A percentile compares a stretch with the other conserved stretches of the same genome.
Conservation (phyloP, 2,797 vertebrate species). For the Coendou prehensilis region DNA sequence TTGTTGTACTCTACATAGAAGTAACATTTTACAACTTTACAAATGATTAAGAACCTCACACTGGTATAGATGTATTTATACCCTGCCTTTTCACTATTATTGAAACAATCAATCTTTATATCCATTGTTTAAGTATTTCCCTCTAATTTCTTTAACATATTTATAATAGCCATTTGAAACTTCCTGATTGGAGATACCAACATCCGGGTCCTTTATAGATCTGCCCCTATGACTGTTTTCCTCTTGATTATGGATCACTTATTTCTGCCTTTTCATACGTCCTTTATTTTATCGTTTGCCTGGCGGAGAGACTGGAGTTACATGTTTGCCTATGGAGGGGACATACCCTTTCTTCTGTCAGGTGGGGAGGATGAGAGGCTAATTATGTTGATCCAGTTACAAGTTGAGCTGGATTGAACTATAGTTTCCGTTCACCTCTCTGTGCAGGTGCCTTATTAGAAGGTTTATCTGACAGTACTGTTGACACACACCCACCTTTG, state of each 20-base stretch:
- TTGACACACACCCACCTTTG: too few relatives aligned
- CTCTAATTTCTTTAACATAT: background rate
- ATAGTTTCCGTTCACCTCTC: background rate
- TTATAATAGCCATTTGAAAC: background rate
- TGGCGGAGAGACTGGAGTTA: background rate
- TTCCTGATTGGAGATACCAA: background rate
- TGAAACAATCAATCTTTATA: background rate
- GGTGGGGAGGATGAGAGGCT: background rate
- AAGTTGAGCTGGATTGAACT: background rate
- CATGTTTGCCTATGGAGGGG: background rate
- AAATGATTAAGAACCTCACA: background rate
- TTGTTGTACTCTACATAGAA: background rate
- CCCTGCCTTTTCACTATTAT: background rate
- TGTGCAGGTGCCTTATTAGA: background rate
- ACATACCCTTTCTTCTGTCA: background rate
- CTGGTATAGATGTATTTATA: background rate
- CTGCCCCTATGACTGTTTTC: background rate
- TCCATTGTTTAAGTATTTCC: background rate
- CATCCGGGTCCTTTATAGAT: background rate
- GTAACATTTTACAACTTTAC: background rate
- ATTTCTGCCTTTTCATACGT: background rate
- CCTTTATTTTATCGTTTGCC: background rate
- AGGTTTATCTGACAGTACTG: background rate
- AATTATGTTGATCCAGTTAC: background rate
- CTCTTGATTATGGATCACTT: constrained; percentile 28